Base-by-base conservation (phyloP, 2,888 invertebrate genomes). In the Margaritifera margaritifera region DNA sequence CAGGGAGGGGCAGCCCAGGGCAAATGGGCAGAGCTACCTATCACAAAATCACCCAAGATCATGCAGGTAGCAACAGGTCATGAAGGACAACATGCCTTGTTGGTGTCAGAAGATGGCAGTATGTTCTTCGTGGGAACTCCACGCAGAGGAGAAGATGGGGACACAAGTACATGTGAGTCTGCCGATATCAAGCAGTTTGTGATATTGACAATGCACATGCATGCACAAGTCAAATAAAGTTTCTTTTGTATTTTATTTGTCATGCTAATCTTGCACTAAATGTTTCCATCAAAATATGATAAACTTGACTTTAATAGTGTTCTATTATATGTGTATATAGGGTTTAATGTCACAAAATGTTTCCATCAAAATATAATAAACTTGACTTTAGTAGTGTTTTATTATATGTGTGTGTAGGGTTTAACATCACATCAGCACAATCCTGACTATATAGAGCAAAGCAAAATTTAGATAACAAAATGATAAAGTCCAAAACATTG, bases 81-180 rank as follows among this genome's bases (percentile, higher is more conserved):
- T 86, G 98, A 99, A 87, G 97, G 97, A 1, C 93, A 95, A 63
- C 97, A 99, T 89, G 96, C 95, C 0, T 92, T 98, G 64, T 90
- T 99, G 51, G 92, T 98, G n/a, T 93, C 96, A 55, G 96, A 98
- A 84, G 96, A 96, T 87, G 99, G 99, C 1, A 93, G 94, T 1
- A 96, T 96, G 0, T 94, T 95, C 87, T 96, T 96, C 90, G 92
- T 92, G 79, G 96, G 98, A 15, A 94, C 95, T 11, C 95, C 98
- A 0, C 93, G 95, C 0, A 92, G 97, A 5, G 98, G 98, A 42
- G 98, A 98, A 90, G 98, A 98, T 89, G 97, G 97, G 0, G 98
- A 98, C 86, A 93, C 93, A 74, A 94, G 93, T 70, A 69, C 83
- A 42, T 82, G 85, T 85, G 73, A 78, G 80, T 67, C 20, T 22